Evolutionary conservation across 2,888 invertebrate species (phyloP).

Genomic region (Dichetophora obliterata): DNA sequence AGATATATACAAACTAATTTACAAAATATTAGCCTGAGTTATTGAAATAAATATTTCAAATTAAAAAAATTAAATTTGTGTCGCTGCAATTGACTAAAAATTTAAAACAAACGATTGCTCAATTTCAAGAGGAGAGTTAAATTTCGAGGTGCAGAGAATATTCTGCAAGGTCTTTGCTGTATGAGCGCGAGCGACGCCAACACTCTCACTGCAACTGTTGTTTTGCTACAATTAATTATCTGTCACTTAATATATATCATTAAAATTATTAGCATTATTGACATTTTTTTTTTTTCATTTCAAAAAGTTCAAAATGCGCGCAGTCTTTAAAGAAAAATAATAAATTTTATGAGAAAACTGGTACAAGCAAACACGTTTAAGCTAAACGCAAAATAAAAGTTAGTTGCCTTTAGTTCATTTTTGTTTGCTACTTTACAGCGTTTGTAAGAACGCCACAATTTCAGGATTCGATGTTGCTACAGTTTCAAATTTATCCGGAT

Average conservation of each 20-base stretch:
- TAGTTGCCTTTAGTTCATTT: not conserved
- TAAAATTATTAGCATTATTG: constrained; percentile 17
- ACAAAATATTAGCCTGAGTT: not conserved
- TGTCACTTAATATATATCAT: constrained; percentile 13
- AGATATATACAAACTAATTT: constrained; percentile 35
- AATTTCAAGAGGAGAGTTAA: constrained; percentile 7
- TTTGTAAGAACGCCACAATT: constrained; percentile 61
- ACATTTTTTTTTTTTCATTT: constrained; percentile 22
- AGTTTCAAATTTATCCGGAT: constrained; percentile 72
- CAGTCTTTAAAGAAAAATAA: constrained; percentile 40
- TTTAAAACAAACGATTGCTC: constrained; percentile 24
- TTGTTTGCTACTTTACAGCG: constrained; percentile 53
- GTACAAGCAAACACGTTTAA: not conserved
- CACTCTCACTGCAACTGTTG: constrained; percentile 4
- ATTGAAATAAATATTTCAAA: constrained; percentile 25
- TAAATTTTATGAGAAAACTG: constrained; percentile 28
- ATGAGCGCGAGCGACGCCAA: constrained; percentile 1
- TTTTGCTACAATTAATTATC: constrained; percentile 21
- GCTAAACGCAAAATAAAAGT: not conserved
- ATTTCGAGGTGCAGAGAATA: constrained; percentile 13
- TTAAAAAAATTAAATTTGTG: constrained; percentile 10
- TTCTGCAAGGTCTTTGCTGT: not conserved
- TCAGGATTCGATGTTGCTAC: constrained; percentile 67
- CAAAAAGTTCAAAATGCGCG: constrained; percentile 38
- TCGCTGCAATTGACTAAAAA: constrained; percentile 3